Evolutionary conservation across 2,888 invertebrate genomes (phyloP).

Genomic region (Adelognathus sp.): DNA sequence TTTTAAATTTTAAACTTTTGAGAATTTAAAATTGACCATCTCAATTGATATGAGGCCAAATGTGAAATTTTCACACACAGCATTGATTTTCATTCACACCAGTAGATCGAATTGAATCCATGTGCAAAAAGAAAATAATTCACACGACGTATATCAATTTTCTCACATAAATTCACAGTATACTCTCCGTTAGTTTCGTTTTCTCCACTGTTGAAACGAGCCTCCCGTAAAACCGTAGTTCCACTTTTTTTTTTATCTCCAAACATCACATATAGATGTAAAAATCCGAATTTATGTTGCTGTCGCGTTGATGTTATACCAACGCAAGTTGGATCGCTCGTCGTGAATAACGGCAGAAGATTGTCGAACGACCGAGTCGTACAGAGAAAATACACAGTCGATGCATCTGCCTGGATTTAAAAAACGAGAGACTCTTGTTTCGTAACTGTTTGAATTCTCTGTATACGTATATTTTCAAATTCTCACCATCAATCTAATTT

Average conservation of each 20-base stretch:
- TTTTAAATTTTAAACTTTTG: too few relatives aligned
- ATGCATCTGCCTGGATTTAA: conserved; percentile 57
- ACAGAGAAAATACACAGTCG: conserved; percentile 43
- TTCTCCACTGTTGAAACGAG: conserved; percentile 36
- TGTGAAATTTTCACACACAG: too few relatives aligned
- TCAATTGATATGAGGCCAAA: too few relatives aligned
- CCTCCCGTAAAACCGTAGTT: neutral
- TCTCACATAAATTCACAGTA: too few relatives aligned
- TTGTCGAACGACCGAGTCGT: neutral
- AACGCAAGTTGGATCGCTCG: conserved; percentile 19
- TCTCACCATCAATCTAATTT: too few relatives aligned
- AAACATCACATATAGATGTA: conserved; percentile 3
- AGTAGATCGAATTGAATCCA: too few relatives aligned
- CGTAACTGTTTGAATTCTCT: neutral
- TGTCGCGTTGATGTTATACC: conserved; percentile 26
- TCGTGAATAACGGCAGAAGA: conserved; percentile 2
- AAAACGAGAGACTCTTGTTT: conserved; percentile 21
- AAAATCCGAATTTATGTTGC: conserved; percentile 24
- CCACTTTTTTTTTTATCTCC: neutral
- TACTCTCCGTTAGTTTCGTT: conserved; percentile 48
- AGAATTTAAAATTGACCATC: too few relatives aligned
- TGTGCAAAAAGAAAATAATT: too few relatives aligned
- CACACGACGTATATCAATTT: too few relatives aligned
- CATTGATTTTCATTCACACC: too few relatives aligned
- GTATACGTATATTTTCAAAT: too few relatives aligned